Evolutionary conservation across 2,797 vertebrate species (phyloP), one percentile per base, ranked within the genome.

Genomic region (Poeciliopsis gracilis): DNA sequence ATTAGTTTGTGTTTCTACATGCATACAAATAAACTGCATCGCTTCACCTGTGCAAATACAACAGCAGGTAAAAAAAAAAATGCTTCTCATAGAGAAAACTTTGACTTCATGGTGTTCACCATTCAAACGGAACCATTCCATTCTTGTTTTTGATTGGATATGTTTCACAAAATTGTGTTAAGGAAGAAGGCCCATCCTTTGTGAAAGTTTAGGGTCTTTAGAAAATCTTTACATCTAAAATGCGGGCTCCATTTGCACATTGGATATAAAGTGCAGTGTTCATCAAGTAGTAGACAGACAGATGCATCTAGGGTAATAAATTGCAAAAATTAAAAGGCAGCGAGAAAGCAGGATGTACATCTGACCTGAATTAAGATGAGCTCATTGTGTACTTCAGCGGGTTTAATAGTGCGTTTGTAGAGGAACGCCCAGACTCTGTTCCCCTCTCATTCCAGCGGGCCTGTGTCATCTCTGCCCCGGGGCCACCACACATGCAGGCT

Each of bases 331-430:
- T 69, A 72, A 87, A 82, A 83, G 78, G 82, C 51, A 77, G 73
- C 77, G 78, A 87, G 77, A 94, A 91, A 86, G 93, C 93, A 94
- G 94, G 92, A 95, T 93, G 94, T 96, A 95, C 96, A 96, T 96
- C 95, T 97, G 95, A 96, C 93, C 96, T 96, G 95, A 96, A 96
- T 96, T 96, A 96, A 93, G 94, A 95, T 96, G 96, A 97, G 95
- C 96, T 97, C 96, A 96, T 96, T 96, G 95, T 96, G 95, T 96
- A 96, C 94, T 94, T 95, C 93, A 90, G 90, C 91, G 91, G 94
- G 94, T 96, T 96, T 96, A 96, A 96, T 95, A 96, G 95, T 95
- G 96, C 94, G 89, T 95, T 95, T 94, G 94, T 93, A 93, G 93
- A 96, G 96, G 95, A 97, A 97, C 96, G 95, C 96, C 96, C 96